phyloP scores from a whole-genome alignment of 1,140 invertebrate genomes.

The Cotesia glomerata region DNA sequence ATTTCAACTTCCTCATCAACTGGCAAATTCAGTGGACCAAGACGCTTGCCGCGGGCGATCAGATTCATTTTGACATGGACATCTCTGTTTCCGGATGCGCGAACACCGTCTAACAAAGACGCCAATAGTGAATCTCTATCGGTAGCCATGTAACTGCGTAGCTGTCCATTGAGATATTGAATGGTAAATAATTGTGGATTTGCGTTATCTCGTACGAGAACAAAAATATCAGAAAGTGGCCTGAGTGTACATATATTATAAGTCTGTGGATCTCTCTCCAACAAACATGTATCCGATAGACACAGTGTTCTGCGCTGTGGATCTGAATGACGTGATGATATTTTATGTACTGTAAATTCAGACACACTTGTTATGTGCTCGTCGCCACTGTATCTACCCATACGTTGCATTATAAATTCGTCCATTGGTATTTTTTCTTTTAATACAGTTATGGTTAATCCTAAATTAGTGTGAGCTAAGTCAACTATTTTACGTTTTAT shows the following conservation, averaged over 20 bases:
- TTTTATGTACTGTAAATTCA: conserved; percentile 93
- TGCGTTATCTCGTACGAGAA: conserved; percentile 85
- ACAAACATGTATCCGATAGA: conserved; percentile 91
- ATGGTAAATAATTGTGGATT: conserved; percentile 94
- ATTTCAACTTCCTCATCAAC: conserved; percentile 97
- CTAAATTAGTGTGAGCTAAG: conserved; percentile 78
- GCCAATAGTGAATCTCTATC: conserved; percentile 94
- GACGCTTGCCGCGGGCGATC: conserved; percentile 82
- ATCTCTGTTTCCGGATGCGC: conserved; percentile 95
- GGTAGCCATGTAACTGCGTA: conserved; percentile 85
- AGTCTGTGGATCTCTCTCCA: conserved; percentile 95
- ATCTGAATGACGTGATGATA: conserved; percentile 76
- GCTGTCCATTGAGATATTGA: conserved; percentile 92
- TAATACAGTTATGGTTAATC: conserved; percentile 81
- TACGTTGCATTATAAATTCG: conserved; percentile 82
- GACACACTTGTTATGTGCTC: conserved; percentile 89
- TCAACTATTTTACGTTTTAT: conserved; percentile 87
- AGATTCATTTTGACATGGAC: conserved; percentile 92
- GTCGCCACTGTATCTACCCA: conserved; percentile 87
- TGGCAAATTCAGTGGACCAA: conserved; percentile 85
- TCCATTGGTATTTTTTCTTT: conserved; percentile 84
- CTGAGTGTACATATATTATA: conserved; percentile 90
- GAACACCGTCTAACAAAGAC: conserved; percentile 92
- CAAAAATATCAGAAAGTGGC: conserved; percentile 89
- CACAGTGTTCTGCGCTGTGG: conserved; percentile 88